phyloP scores from a whole-genome alignment of 2,797 vertebrate genomes.

The Anolis apletophallus region DNA sequence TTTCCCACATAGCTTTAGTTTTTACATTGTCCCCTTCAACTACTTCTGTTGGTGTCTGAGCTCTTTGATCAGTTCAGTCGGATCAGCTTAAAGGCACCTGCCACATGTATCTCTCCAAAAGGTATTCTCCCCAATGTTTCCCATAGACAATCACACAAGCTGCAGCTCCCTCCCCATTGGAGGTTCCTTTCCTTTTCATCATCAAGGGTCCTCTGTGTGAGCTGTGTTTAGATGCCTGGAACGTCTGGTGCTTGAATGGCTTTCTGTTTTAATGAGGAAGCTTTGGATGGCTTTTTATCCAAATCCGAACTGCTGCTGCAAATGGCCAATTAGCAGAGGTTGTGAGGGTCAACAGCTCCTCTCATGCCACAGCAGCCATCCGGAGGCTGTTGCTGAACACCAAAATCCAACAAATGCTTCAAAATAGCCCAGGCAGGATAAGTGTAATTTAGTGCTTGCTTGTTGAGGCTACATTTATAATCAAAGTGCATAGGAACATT shows the following conservation, averaged over 20 bases:
- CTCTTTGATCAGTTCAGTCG: slow-evolving; percentile 33
- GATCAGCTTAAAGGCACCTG: slow-evolving; percentile 17
- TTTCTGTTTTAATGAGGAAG: slow-evolving; percentile 36
- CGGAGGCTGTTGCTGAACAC: slow-evolving; percentile 19
- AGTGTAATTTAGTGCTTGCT: slow-evolving; percentile 35
- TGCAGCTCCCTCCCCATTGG: background rate
- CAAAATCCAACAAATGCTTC: slow-evolving; percentile 4
- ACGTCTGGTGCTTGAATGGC: background rate
- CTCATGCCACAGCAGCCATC: slow-evolving; percentile 33
- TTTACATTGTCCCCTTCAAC: background rate
- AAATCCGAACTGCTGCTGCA: slow-evolving; percentile 30
- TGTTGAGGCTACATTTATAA: background rate
- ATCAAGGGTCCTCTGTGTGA: background rate
- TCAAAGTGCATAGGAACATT: background rate
- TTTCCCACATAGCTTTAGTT: slow-evolving; percentile 7
- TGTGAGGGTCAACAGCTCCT: slow-evolving; percentile 43
- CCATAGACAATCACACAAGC: background rate
- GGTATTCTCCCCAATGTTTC: background rate
- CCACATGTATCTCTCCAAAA: background rate
- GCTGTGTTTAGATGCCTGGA: background rate
- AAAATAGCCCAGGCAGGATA: slow-evolving; percentile 13
- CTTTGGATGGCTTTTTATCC: slow-evolving; percentile 30
- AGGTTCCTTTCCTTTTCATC: slow-evolving; percentile 36
- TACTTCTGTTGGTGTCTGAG: slow-evolving; percentile 31
- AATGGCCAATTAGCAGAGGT: slow-evolving; percentile 37